A percentile compares a stretch with the other conserved stretches of the same genome.
phyloP scores from a whole-genome alignment of 2,888 invertebrate genomes.

The Rhagonycha fulva region DNA sequence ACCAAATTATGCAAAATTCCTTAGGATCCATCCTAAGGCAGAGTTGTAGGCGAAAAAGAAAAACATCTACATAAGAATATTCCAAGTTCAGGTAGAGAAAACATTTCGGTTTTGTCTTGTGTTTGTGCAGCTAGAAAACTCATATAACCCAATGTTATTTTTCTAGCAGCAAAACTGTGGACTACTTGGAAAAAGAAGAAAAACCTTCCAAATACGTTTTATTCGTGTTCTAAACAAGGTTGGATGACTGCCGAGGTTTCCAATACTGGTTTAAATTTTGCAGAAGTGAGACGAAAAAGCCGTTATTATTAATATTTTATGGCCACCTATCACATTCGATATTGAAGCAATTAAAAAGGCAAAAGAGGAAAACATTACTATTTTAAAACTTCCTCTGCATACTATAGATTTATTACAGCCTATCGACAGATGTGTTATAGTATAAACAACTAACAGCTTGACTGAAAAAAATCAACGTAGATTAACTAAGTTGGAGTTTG shows the following conservation, averaged over 20 bases:
- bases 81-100: background rate
- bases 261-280: conserved; percentile 2
- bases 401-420: conserved; percentile 8
- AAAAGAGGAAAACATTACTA: background rate
- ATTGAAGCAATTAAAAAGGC: background rate
- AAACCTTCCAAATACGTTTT: conserved; percentile 5
- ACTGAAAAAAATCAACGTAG: background rate
- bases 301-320: conserved; percentile 1
- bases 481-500: background rate
- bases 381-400: conserved; percentile 6
- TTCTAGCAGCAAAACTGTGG: background rate
- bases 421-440: background rate
- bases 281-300: background rate
- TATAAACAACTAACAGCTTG: background rate
- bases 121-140: background rate
- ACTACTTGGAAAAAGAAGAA: background rate
- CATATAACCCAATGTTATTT: background rate
- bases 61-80: background rate
- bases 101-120: background rate
- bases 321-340: conserved; percentile 3
- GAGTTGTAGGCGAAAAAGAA: conserved; percentile 1
- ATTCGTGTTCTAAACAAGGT: conserved; percentile 8
- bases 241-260: background rate
- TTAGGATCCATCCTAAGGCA: conserved; percentile 1
- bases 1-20: no score